These are phyloP conservation scores for Hofmannophila pseudospretella DNA, from an alignment of 2,888 invertebrate genomes.

Conservation along the genomic window DNA sequence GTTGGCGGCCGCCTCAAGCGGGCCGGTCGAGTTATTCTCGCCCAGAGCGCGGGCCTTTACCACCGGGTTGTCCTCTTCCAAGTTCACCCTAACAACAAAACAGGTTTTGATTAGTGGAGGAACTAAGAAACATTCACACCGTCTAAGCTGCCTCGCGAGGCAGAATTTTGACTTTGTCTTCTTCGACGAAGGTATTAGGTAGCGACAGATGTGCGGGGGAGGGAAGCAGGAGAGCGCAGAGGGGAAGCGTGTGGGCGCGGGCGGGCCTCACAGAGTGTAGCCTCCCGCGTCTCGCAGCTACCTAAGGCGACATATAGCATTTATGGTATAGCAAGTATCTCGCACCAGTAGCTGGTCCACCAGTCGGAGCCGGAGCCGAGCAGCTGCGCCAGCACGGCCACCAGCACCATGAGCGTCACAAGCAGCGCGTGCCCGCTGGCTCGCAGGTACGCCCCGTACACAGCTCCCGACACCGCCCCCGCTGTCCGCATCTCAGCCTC, in stretches of 20 bases:
- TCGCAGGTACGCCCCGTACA: slow-evolving; percentile 83
- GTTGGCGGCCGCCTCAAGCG: slow-evolving; percentile 22
- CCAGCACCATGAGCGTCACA: slow-evolving; percentile 76
- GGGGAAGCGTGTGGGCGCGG: too few relatives aligned
- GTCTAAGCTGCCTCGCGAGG: too few relatives aligned
- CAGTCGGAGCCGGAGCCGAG: slow-evolving; percentile 86
- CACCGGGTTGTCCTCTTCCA: slow-evolving; percentile 57
- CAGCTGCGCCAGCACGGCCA: slow-evolving; percentile 82
- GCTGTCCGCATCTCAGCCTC: slow-evolving; percentile 78
- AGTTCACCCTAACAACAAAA: slow-evolving; percentile 73
- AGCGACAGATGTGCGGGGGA: too few relatives aligned
- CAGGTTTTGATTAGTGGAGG: too few relatives aligned
- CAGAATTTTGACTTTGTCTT: too few relatives aligned
- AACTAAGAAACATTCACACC: too few relatives aligned
- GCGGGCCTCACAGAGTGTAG: too few relatives aligned
- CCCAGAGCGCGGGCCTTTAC: slow-evolving; percentile 17
- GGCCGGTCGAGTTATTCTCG: slow-evolving; percentile 19
- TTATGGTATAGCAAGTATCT: too few relatives aligned
- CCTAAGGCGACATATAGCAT: too few relatives aligned
- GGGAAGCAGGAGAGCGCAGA: too few relatives aligned
- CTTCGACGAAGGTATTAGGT: too few relatives aligned
- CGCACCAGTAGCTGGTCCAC: slow-evolving; percentile 89
- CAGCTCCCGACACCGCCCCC: slow-evolving; percentile 79
- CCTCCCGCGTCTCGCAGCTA: too few relatives aligned
- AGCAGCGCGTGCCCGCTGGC: slow-evolving; percentile 83